These are phyloP conservation scores for Calliphora vicina DNA, from an alignment of 1,140 invertebrate species.

Conservation along the genomic window DNA sequence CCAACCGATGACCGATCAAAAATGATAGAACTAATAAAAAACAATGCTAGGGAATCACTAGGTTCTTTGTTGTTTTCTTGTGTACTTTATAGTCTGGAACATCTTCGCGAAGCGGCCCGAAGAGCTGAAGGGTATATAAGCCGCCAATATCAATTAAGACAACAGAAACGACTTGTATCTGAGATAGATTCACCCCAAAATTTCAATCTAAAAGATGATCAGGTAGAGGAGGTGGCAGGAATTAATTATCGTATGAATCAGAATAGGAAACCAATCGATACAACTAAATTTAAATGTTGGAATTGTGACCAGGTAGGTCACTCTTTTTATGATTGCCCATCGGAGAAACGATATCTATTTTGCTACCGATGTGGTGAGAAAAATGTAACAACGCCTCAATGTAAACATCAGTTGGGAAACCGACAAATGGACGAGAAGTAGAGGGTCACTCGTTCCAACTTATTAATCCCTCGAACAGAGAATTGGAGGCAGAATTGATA, in stretches of 20 bases:
- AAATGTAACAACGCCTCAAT: slow-evolving; percentile 2
- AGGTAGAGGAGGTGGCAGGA: not conserved
- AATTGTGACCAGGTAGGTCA: slow-evolving; percentile 26
- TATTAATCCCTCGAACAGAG: not conserved
- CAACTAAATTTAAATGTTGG: slow-evolving; percentile 20
- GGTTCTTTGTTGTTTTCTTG: not conserved
- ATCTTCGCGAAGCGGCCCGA: not conserved
- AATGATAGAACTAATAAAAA: not conserved
- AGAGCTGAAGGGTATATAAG: not conserved
- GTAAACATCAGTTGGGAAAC: slow-evolving; percentile 19
- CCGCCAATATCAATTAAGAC: not conserved
- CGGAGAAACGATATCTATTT: not conserved
- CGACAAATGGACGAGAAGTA: not conserved
- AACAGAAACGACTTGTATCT: not conserved
- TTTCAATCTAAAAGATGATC: not conserved
- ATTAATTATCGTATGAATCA: not conserved
- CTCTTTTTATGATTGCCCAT: slow-evolving; percentile 24
- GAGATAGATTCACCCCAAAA: not conserved
- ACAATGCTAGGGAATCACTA: not conserved
- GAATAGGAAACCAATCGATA: slow-evolving; percentile 4
- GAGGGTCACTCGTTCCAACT: slow-evolving; percentile 13
- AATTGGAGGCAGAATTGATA: no score
- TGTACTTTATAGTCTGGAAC: not conserved
- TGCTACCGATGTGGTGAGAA: slow-evolving; percentile 32
- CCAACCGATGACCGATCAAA: not conserved